These are phyloP conservation scores for Lasiurus cinereus DNA, from an alignment of 2,113 vertebrate genomes.

Conservation along the genomic window DNA sequence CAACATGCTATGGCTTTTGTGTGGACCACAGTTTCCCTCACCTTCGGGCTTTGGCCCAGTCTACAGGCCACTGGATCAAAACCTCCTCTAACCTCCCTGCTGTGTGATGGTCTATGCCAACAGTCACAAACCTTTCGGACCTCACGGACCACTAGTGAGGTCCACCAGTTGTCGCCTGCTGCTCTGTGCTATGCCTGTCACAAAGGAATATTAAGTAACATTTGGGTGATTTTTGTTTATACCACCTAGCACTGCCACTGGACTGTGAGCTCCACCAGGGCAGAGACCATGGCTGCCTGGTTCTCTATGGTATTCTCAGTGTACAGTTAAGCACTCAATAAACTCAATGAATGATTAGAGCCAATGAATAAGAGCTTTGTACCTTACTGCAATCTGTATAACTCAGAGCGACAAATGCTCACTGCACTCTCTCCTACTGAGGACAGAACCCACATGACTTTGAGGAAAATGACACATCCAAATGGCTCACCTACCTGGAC, in stretches of 20 bases:
- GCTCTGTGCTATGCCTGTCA: neutral
- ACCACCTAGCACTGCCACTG: neutral
- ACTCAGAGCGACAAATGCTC: neutral
- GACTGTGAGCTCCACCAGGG: neutral
- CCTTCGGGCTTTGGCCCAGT: neutral
- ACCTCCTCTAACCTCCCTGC: neutral
- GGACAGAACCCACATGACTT: neutral
- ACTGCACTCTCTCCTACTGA: neutral
- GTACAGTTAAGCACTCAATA: neutral
- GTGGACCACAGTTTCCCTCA: neutral
- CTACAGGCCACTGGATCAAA: neutral
- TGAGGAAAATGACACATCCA: neutral
- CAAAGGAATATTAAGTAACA: neutral
- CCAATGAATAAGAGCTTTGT: neutral
- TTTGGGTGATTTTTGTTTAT: neutral
- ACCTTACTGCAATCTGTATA: neutral
- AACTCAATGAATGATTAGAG: neutral
- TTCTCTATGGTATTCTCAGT: neutral
- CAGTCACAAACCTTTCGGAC: no score
- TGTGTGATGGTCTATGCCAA: neutral
- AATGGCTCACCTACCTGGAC: conserved; percentile 91
- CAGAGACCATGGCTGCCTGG: neutral
- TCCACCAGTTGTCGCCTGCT: no score
- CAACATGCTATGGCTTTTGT: no score
- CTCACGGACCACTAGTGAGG: no score